These are phyloP conservation scores for Nannobrachium achirus DNA, from an alignment of 2,113 vertebrate species.

Conservation along the genomic window DNA sequence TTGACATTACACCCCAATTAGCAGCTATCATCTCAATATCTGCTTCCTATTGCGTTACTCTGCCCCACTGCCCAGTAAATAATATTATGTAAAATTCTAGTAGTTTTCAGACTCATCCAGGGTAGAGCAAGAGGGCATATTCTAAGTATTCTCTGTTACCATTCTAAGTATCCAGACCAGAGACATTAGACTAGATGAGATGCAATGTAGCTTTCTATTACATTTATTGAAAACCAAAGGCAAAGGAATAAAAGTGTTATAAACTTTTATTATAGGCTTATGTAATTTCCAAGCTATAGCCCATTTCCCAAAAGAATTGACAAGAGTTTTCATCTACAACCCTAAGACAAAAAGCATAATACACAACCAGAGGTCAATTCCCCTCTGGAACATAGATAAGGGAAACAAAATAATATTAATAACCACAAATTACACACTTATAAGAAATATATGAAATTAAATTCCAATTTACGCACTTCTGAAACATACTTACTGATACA, in stretches of 20 bases:
- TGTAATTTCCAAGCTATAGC: conserved; percentile 36
- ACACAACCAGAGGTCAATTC: conserved; percentile 28
- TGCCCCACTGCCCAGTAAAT: too few relatives aligned
- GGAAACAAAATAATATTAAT: neutral
- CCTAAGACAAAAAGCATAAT: conserved; percentile 16
- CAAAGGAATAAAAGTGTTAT: conserved; percentile 49
- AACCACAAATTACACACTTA: neutral
- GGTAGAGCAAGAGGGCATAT: too few relatives aligned
- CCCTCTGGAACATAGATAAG: neutral
- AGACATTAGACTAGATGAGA: too few relatives aligned
- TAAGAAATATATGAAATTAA: conserved; percentile 23
- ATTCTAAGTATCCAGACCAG: too few relatives aligned
- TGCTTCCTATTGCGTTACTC: too few relatives aligned
- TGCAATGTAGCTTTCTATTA: neutral
- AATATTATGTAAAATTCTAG: too few relatives aligned
- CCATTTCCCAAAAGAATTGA: conserved; percentile 37
- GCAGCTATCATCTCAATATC: too few relatives aligned
- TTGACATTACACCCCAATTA: too few relatives aligned
- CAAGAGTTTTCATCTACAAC: conserved; percentile 34
- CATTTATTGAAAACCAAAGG: conserved; percentile 17
- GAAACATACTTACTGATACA: conserved; percentile 23
- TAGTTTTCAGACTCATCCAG: too few relatives aligned
- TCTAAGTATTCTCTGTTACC: too few relatives aligned
- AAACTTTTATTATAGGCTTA: conserved; percentile 67
- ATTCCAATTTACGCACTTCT: neutral